These are phyloP conservation scores for Labeo rohita DNA, from an alignment of 2,113 vertebrate species.

Conservation along the genomic window DNA sequence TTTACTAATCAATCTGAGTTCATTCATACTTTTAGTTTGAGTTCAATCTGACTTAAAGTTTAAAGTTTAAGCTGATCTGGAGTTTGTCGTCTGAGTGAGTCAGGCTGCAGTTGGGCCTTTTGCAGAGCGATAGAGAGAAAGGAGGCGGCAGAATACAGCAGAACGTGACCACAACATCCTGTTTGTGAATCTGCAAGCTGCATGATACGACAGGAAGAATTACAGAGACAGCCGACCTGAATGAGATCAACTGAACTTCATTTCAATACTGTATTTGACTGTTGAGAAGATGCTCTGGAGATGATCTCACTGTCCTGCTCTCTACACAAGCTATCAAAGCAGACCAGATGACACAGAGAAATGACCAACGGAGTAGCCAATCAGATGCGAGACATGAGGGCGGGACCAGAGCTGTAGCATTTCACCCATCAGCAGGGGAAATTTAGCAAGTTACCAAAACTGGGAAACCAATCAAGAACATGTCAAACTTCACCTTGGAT, in stretches of 20 bases:
- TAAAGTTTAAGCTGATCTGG: neutral
- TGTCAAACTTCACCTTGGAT: neutral
- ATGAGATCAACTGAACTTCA: neutral
- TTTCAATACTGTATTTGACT: neutral
- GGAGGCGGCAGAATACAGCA: neutral
- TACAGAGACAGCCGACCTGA: neutral
- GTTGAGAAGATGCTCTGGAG: neutral
- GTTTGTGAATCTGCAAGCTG: slow-evolving; percentile 38
- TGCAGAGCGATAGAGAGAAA: neutral
- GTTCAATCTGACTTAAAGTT: neutral
- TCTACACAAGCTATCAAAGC: neutral
- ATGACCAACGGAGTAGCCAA: neutral
- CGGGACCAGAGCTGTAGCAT: neutral
- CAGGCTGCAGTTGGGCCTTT: neutral
- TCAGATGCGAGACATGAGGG: slow-evolving; percentile 19
- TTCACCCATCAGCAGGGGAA: neutral
- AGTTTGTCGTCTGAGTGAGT: neutral
- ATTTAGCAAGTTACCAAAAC: too few species aligned
- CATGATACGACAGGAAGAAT: slow-evolving; percentile 30
- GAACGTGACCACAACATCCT: slow-evolving; percentile 40
- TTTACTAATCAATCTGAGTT: neutral
- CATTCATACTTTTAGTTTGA: neutral
- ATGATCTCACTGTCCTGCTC: neutral
- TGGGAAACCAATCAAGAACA: neutral
- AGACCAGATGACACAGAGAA: neutral